Percentiles rank a stretch among this genome's conserved stretches.
These are phyloP conservation scores for Oryzias melastigma DNA, from an alignment of 2,113 vertebrate species.

Conservation along the genomic window DNA sequence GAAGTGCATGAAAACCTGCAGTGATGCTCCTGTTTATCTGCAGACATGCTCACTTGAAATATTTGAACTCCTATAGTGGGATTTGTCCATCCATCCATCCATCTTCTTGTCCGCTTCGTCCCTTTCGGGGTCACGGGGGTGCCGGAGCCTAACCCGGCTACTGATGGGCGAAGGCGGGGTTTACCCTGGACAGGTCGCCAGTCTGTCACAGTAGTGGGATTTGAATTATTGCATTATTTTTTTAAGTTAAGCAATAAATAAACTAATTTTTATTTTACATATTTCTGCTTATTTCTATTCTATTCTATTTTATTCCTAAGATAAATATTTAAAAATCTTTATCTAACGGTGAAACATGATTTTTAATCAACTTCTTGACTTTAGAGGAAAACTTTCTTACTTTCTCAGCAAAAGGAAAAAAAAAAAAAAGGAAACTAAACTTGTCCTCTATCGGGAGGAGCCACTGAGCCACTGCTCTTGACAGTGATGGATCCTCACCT, in stretches of 20 bases:
- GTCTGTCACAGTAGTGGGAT: too few relatives aligned
- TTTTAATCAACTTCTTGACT: constrained; percentile 70
- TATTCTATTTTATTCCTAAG: too few relatives aligned
- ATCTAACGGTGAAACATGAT: constrained; percentile 51
- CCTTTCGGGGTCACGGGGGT: too few relatives aligned
- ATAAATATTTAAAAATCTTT: too few relatives aligned
- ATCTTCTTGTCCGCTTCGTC: too few relatives aligned
- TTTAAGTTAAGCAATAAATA: too few relatives aligned
- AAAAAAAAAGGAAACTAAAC: background rate
- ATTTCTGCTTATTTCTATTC: too few relatives aligned
- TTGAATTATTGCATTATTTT: too few relatives aligned
- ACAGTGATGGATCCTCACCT: constrained; percentile 79
- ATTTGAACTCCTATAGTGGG: background rate
- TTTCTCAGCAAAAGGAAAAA: constrained; percentile 20
- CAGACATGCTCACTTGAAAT: background rate
- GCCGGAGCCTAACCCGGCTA: too few relatives aligned
- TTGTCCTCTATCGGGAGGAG: constrained; percentile 54
- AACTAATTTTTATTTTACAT: background rate
- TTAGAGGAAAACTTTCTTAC: constrained; percentile 45
- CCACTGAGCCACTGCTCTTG: constrained; percentile 47
- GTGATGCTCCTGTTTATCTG: constrained; percentile 21
- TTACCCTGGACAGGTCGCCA: too few relatives aligned
- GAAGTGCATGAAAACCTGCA: constrained; percentile 33
- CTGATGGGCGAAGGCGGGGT: too few relatives aligned
- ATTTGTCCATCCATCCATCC: too few relatives aligned